Base-by-base conservation (phyloP, 1,140 invertebrate genomes). In the Ceratina calcarata region DNA sequence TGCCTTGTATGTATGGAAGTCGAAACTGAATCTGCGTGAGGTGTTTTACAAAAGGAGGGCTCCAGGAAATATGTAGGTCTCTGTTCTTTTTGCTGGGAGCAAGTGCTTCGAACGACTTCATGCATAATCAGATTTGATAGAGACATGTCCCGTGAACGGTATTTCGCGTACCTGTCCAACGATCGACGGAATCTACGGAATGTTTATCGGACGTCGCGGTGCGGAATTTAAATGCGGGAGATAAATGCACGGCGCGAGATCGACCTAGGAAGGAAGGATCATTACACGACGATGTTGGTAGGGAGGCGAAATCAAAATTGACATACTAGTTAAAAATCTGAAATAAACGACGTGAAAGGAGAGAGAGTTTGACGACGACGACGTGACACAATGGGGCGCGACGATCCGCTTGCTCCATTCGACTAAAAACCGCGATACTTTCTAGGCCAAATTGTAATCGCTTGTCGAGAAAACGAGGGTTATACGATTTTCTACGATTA, bases 361-460 rank as follows among this genome's bases (percentile, higher is more conserved):
- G 70, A 77, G 32, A 80, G 80, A 82, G 68, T 64, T 62, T 68
- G 75, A 74, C 45, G 32, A 64, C 32, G 57, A 78, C 53, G 60
- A n/a, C 24, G 8, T 27, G 61, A 49, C 13, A 80, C 55, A 84
- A 85, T 84, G 61, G 77, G 57, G 64, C 51, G 77, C 77, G 57
- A 80, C 67, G 65, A 75, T 81, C 68, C 64, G 74, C 66, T 70
- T 81, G 83, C 65, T 68, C 62, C n/a, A 60, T 81, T 84, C 80
- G 61, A 71, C 75, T 84, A 81, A 85, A 81, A 85, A 78, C 65
- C 82, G 69, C 51, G 82, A 71, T 78, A 74, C 65, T 85, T 78
- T 84, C 82, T 84, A 85, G 82, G 82, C 70, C 84, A 69, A 18
- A 13, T 69, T 37, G 10, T 45, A 8, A 53, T 68, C n/a, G 57